Evolutionary conservation across 1,140 invertebrate genomes (phyloP).

Genomic region (Musca vetustissima): DNA sequence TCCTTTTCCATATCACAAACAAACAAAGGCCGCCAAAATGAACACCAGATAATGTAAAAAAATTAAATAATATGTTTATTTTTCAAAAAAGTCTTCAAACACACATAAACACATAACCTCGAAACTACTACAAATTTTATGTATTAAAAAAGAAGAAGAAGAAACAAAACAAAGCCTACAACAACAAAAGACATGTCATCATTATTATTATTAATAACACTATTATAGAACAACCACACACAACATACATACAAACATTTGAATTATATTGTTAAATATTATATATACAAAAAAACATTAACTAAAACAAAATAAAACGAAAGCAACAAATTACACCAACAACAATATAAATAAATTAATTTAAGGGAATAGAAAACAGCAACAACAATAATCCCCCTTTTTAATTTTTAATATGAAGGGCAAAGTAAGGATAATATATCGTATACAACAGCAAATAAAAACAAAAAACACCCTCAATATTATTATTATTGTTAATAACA

Average conservation of each 20-base stretch:
- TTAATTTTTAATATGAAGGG: conserved; percentile 19
- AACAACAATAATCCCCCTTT: not conserved
- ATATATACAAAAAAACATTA: conserved; percentile 9
- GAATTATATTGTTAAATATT: not conserved
- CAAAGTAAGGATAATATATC: not conserved
- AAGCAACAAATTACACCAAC: not conserved
- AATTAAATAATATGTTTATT: too few relatives aligned
- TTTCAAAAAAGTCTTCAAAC: too few relatives aligned
- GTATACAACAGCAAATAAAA: conserved; percentile 1
- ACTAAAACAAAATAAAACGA: not conserved
- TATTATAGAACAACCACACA: too few relatives aligned
- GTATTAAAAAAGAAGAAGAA: too few relatives aligned
- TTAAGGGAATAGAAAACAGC: not conserved
- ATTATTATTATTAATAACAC: too few relatives aligned
- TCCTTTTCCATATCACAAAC: too few relatives aligned
- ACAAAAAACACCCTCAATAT: not conserved
- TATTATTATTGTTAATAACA: not conserved
- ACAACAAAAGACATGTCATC: too few relatives aligned
- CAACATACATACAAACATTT: too few relatives aligned
- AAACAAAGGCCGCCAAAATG: too few relatives aligned
- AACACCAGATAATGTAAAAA: too few relatives aligned
- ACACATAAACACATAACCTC: too few relatives aligned
- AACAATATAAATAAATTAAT: not conserved
- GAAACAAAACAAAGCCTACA: not conserved
- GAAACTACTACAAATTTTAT: too few relatives aligned